phyloP scores from a whole-genome alignment of 1,140 invertebrate species.

The Neelides sp. region DNA sequence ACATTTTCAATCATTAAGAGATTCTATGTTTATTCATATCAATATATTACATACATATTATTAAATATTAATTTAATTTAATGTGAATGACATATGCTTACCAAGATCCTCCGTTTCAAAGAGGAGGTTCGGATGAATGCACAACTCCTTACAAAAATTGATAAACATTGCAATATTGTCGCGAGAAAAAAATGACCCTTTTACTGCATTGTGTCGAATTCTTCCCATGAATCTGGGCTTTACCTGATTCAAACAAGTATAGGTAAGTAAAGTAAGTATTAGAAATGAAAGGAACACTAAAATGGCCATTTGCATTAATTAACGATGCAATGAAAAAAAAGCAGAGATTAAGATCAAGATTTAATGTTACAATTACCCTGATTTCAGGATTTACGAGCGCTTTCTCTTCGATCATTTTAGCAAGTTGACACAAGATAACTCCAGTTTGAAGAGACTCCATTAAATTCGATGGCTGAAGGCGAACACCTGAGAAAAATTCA shows the following conservation, averaged over 20 bases:
- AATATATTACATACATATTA: neutral
- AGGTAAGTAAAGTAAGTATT: too few species aligned
- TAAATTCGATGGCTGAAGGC: slow-evolving; percentile 62
- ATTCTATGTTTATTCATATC: neutral
- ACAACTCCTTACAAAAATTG: slow-evolving; percentile 69
- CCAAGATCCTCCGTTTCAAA: slow-evolving; percentile 88
- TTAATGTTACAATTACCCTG: too few species aligned
- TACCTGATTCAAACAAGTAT: too few species aligned
- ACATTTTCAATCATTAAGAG: neutral
- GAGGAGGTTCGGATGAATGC: slow-evolving; percentile 73
- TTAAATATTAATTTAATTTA: neutral
- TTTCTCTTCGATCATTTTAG: slow-evolving; percentile 57
- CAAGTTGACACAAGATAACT: slow-evolving; percentile 61
- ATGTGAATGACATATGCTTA: slow-evolving; percentile 35
- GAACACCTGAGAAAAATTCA: slow-evolving; percentile 47
- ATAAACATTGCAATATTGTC: slow-evolving; percentile 92
- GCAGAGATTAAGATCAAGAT: too few species aligned
- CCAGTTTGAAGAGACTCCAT: slow-evolving; percentile 66
- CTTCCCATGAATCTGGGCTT: slow-evolving; percentile 21
- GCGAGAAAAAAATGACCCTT: slow-evolving; percentile 66
- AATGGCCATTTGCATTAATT: too few species aligned
- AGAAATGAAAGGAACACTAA: too few species aligned
- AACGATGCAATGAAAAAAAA: too few species aligned
- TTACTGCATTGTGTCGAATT: slow-evolving; percentile 17
- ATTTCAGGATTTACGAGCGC: too few species aligned